phyloP scores from a whole-genome alignment of 1,140 invertebrate genomes.

The Hyles vespertilio region DNA sequence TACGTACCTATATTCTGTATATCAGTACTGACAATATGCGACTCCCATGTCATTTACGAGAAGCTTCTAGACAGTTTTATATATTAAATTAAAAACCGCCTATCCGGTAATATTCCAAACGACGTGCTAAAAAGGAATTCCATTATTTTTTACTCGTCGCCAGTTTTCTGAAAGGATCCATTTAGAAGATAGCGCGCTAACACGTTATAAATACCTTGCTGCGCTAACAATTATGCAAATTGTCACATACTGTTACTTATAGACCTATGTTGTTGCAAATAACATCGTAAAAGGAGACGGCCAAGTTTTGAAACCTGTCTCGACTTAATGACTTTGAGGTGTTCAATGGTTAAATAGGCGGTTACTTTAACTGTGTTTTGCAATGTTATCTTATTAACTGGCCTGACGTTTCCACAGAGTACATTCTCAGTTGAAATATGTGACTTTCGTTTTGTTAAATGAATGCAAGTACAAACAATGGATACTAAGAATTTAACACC shows the following conservation, averaged over 20 bases:
- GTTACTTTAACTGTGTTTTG: background rate
- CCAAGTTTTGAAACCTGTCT: slow-evolving; percentile 30
- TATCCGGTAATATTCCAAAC: too few relatives aligned
- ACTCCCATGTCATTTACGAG: too few relatives aligned
- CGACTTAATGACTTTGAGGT: slow-evolving; percentile 25
- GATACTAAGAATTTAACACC: too few relatives aligned
- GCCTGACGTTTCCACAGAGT: slow-evolving; percentile 1
- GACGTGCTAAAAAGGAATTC: too few relatives aligned
- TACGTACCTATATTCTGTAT: background rate
- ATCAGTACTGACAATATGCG: too few relatives aligned
- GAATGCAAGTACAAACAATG: too few relatives aligned
- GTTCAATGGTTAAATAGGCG: slow-evolving; percentile 14
- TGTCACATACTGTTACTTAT: background rate
- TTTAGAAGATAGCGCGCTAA: too few relatives aligned
- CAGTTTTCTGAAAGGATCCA: too few relatives aligned
- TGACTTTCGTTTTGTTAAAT: background rate
- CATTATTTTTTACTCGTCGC: too few relatives aligned
- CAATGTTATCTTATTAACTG: background rate
- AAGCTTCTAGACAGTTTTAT: too few relatives aligned
- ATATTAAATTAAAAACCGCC: too few relatives aligned
- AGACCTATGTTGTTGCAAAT: slow-evolving; percentile 17
- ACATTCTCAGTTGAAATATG: background rate
- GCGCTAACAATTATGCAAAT: slow-evolving; percentile 10
- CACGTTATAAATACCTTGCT: too few relatives aligned
- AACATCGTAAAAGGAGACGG: slow-evolving; percentile 27